Percentiles rank a stretch among this genome's conserved stretches.
Evolutionary conservation across 2,797 vertebrate genomes (phyloP).

Genomic region (Labeo calbasu): DNA sequence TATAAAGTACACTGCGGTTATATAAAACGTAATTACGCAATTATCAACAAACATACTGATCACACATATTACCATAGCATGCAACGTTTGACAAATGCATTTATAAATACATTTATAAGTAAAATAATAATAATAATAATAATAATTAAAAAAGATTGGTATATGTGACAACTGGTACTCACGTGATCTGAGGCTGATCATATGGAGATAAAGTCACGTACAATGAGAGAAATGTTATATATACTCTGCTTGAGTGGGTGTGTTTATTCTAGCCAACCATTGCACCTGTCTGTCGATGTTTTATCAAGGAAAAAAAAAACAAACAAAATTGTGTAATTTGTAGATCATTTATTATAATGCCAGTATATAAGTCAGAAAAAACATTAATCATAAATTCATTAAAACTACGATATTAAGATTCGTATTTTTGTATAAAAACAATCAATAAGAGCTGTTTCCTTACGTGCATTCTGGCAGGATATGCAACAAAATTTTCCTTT

Average conservation of each 20-base stretch:
- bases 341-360: background rate
- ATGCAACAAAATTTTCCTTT: background rate
- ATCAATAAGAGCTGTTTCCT: background rate
- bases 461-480: background rate
- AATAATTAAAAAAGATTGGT: background rate
- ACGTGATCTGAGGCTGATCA: slow-evolving; percentile 55
- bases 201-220: slow-evolving; percentile 63
- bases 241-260: slow-evolving; percentile 63
- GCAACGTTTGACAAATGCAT: slow-evolving; percentile 1
- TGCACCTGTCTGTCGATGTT: slow-evolving; percentile 56
- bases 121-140: too few species aligned
- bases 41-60: background rate
- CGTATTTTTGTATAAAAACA: background rate
- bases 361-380: background rate
- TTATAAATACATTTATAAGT: background rate
- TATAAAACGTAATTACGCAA: background rate
- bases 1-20: background rate
- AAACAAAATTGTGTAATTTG: slow-evolving; percentile 10
- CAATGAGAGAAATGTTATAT: slow-evolving; percentile 53
- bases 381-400: background rate
- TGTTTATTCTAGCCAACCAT: slow-evolving; percentile 64
- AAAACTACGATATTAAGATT: background rate
- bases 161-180: slow-evolving; percentile 14
- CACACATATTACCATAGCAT: background rate
- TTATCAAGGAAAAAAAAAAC: slow-evolving; percentile 38